phyloP scores from a whole-genome alignment of 2,797 vertebrate genomes.

The Bufotes viridis region DNA sequence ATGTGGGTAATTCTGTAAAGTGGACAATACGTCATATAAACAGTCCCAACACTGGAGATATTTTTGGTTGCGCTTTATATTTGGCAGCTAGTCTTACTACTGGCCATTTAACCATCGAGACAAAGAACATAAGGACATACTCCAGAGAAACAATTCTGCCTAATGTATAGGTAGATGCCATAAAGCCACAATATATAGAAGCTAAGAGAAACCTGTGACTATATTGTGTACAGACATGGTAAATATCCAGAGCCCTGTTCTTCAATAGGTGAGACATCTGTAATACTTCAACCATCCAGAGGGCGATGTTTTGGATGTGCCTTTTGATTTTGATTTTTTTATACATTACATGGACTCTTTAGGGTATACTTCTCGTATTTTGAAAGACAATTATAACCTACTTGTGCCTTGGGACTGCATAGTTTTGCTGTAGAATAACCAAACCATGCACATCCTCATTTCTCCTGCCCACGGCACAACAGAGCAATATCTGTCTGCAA shows the following conservation, averaged over 20 bases:
- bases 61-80: background rate
- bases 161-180: background rate
- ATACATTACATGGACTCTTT: background rate
- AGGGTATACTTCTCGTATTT: background rate
- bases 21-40: background rate
- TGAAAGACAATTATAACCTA: background rate
- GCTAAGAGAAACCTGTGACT: background rate
- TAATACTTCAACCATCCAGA: background rate
- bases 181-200: background rate
- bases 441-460: background rate
- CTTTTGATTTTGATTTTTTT: background rate
- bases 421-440: background rate
- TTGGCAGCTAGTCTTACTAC: background rate
- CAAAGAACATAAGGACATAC: background rate
- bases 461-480: background rate
- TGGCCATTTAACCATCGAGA: background rate
- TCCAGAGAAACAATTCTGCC: background rate
- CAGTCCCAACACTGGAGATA: background rate
- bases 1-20: background rate
- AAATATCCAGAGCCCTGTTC: background rate
- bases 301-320: background rate
- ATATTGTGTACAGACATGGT: background rate
- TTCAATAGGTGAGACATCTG: background rate
- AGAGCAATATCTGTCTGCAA: background rate
- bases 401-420: conserved; percentile 2